Evolutionary conservation across 2,888 invertebrate genomes (phyloP).

Genomic region (Zootermopsis nevadensis): DNA sequence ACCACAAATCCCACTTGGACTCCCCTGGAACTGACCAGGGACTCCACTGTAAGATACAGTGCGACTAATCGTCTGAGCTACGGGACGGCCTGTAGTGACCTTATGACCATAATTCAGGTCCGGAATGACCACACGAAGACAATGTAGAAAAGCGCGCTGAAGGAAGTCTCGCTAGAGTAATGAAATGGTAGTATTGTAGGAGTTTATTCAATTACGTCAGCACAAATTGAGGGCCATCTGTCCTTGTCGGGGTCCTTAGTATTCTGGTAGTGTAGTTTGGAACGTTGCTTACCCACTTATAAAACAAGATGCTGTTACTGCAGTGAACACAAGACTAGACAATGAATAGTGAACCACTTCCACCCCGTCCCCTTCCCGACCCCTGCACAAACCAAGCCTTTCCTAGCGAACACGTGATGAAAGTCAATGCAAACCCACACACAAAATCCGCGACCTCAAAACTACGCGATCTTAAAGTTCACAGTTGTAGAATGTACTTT

Average conservation of each 20-base stretch:
- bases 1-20: too few relatives aligned
- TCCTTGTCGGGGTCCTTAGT: background rate
- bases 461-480: background rate
- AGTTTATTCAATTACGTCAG: background rate
- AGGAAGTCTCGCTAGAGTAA: background rate
- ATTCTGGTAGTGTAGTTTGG: background rate
- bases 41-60: too few relatives aligned
- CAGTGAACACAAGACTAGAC: constrained; percentile 44
- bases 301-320: constrained; percentile 46
- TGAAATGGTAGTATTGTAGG: background rate
- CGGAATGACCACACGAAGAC: too few relatives aligned
- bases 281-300: constrained; percentile 30
- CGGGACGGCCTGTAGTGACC: too few relatives aligned
- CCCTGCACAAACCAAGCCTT: background rate
- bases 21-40: too few relatives aligned
- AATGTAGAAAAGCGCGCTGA: too few relatives aligned
- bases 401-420: constrained; percentile 43
- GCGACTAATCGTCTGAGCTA: too few relatives aligned
- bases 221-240: background rate
- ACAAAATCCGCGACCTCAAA: background rate
- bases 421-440: constrained; percentile 43
- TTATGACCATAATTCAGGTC: too few relatives aligned
- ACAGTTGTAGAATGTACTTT: background rate
- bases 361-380: too few relatives aligned
- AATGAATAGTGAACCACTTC: constrained; percentile 47